A percentile compares a stretch with the other conserved stretches of the same genome.
Conservation (phyloP, 2,888 invertebrate genomes). For the Cephus pulcher region DNA sequence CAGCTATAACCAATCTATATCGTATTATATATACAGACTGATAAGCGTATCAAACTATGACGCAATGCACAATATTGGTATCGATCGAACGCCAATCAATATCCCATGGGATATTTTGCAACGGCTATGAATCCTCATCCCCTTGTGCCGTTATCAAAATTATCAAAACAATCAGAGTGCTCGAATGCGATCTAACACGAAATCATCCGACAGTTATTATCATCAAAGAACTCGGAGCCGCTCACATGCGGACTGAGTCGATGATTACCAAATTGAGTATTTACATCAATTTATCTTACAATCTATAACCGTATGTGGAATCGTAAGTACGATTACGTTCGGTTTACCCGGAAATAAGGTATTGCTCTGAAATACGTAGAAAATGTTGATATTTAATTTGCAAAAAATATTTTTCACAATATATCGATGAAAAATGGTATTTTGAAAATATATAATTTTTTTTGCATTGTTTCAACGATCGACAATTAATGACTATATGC, state of each 20-base stretch:
- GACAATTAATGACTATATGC: neutral
- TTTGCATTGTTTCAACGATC: neutral
- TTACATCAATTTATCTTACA: neutral
- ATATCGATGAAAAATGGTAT: neutral
- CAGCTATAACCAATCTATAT: neutral
- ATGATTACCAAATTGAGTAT: neutral
- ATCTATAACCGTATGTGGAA: neutral
- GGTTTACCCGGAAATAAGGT: neutral
- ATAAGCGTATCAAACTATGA: neutral
- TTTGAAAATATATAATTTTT: neutral
- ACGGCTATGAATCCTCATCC: neutral
- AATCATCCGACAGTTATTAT: slow-evolving; percentile 52
- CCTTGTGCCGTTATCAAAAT: neutral
- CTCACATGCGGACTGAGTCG: neutral
- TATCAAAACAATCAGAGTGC: slow-evolving; percentile 34
- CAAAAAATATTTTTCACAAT: neutral
- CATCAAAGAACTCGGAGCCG: slow-evolving; percentile 56
- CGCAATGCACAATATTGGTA: neutral
- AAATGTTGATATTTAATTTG: neutral
- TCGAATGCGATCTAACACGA: slow-evolving; percentile 52
- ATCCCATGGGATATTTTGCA: neutral
- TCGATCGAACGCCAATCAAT: neutral
- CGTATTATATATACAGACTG: neutral
- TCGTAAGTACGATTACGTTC: neutral
- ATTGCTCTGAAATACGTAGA: neutral